Evolutionary conservation across 2,113 vertebrate genomes (phyloP).

Genomic region (Pelobates fuscus): DNA sequence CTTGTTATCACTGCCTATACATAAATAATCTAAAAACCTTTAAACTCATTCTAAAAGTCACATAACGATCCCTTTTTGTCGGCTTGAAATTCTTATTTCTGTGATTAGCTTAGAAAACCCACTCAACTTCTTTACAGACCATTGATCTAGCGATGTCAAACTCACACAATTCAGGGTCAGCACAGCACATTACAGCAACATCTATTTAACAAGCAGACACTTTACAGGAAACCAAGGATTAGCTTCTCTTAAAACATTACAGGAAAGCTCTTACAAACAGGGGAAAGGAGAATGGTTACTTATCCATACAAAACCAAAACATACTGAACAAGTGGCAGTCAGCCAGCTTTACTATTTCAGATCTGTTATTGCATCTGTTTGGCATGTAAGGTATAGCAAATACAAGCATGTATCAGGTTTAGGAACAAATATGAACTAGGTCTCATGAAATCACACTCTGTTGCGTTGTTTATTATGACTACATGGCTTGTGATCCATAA

Average conservation of each 20-base stretch:
- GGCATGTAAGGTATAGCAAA: slow-evolving; percentile 69
- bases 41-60: background rate
- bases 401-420: slow-evolving; percentile 72
- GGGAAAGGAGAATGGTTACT: slow-evolving; percentile 70
- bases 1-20: background rate
- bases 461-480: slow-evolving; percentile 61
- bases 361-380: slow-evolving; percentile 74
- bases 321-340: slow-evolving; percentile 67
- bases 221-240: slow-evolving; percentile 63
- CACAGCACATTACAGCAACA: slow-evolving; percentile 40
- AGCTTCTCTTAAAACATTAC: slow-evolving; percentile 60
- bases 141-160: slow-evolving; percentile 53
- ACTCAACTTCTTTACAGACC: slow-evolving; percentile 51
- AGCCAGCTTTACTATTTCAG: slow-evolving; percentile 69
- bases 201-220: slow-evolving; percentile 55
- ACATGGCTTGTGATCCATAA: slow-evolving; percentile 63
- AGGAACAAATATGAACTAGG: slow-evolving; percentile 68
- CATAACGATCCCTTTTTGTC: background rate
- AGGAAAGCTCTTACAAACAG: slow-evolving; percentile 67
- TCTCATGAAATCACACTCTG: slow-evolving; percentile 61
- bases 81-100: background rate
- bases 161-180: slow-evolving; percentile 55
- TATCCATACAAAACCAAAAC: slow-evolving; percentile 73
- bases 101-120: slow-evolving; percentile 42
- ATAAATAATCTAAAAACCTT: background rate